Conservation (phyloP, 2,797 vertebrate genomes). For the Sylvilagus floridanus region DNA sequence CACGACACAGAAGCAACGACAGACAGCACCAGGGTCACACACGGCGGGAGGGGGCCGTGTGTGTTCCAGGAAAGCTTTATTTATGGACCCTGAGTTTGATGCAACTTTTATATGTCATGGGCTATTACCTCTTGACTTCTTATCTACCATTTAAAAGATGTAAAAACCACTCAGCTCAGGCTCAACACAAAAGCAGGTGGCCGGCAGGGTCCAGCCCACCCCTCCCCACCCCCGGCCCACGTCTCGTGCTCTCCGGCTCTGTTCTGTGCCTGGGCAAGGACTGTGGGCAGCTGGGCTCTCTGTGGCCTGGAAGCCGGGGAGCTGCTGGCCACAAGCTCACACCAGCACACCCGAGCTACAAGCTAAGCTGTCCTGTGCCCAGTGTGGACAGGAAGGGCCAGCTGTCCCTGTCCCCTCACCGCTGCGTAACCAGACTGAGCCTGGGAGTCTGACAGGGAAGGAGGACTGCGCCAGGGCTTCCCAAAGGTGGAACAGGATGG, state of each 20-base stretch:
- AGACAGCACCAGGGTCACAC: not conserved
- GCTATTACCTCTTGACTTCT: not conserved
- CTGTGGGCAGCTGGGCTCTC: not conserved
- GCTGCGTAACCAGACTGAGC: not conserved
- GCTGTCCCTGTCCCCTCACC: not conserved
- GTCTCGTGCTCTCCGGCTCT: not conserved
- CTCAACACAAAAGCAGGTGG: not conserved
- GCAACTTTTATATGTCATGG: not conserved
- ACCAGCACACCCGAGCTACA: not conserved
- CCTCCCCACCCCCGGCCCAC: not conserved
- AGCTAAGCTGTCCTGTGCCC: not conserved
- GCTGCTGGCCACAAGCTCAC: not conserved
- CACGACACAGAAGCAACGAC: not conserved
- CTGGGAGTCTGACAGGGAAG: not conserved
- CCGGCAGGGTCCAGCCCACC: not conserved
- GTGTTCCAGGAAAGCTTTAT: not conserved
- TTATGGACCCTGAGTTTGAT: not conserved
- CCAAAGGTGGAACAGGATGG: not conserved
- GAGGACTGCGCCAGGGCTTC: not conserved
- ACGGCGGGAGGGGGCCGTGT: fast-evolving
- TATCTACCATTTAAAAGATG: not conserved
- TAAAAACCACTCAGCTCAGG: not conserved
- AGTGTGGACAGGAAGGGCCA: not conserved
- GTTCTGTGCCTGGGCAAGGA: not conserved
- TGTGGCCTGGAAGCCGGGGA: not conserved